Conservation (phyloP, 2,113 vertebrate species). For the Speoplatyrhinus poulsoni region DNA sequence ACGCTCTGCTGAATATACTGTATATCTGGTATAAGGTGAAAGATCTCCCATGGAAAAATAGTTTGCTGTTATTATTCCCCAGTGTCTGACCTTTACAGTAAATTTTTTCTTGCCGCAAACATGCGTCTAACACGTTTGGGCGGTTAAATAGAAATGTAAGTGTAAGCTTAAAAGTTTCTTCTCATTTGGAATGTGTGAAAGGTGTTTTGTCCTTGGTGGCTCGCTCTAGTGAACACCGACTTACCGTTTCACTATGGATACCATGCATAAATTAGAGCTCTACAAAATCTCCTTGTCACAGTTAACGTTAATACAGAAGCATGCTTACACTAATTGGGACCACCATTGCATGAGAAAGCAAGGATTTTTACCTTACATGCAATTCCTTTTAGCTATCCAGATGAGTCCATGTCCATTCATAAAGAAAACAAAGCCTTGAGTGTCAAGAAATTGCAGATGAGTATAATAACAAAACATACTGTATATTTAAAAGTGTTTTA, state of each 20-base stretch:
- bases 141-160: conserved; percentile 58
- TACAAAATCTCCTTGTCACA: conserved; percentile 28
- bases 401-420: conserved; percentile 24
- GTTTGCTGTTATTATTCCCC: conserved; percentile 46
- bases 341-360: conserved; percentile 33
- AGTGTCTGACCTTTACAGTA: conserved; percentile 66
- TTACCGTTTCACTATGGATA: conserved; percentile 42
- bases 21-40: conserved; percentile 43
- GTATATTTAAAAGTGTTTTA: conserved; percentile 38
- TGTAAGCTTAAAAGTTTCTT: conserved; percentile 41
- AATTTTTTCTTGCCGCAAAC: conserved; percentile 43
- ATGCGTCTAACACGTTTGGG: conserved; percentile 33
- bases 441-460: conserved; percentile 23
- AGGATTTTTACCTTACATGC: conserved; percentile 36
- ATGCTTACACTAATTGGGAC: conserved; percentile 5
- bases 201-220: conserved; percentile 63
- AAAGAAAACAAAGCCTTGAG: conserved; percentile 41
- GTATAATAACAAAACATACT: conserved; percentile 48
- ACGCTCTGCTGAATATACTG: conserved; percentile 47
- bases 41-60: conserved; percentile 53
- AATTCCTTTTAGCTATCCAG: conserved; percentile 22
- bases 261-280: conserved; percentile 58
- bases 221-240: conserved; percentile 52
- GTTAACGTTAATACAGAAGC: conserved; percentile 27
- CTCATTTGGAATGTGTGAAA: conserved; percentile 57